These are phyloP conservation scores for Ariopsis seemanni DNA, from an alignment of 2,113 vertebrate genomes.

Conservation along the genomic window DNA sequence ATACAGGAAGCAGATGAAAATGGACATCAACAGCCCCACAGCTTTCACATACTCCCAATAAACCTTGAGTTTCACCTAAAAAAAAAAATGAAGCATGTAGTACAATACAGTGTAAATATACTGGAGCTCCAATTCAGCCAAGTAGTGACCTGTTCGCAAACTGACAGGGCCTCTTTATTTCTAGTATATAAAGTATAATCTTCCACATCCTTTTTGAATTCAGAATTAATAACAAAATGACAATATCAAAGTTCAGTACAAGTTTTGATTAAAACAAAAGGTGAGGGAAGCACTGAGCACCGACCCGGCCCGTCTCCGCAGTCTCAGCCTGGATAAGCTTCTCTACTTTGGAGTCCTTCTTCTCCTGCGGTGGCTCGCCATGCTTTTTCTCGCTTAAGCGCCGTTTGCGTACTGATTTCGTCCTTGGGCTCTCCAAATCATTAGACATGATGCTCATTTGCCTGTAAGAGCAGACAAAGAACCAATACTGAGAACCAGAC, in stretches of 20 bases:
- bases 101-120: background rate
- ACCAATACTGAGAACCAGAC: background rate
- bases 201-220: background rate
- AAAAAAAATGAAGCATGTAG: background rate
- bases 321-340: conserved; percentile 86
- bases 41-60: conserved; percentile 88
- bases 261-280: background rate
- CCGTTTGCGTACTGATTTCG: conserved; percentile 71
- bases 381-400: conserved; percentile 74
- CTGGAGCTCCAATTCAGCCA: too few species aligned
- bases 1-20: conserved; percentile 82
- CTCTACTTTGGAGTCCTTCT: conserved; percentile 61
- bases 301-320: conserved; percentile 80
- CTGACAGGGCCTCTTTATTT: background rate
- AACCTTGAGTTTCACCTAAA: conserved; percentile 85
- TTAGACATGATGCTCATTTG: conserved; percentile 87
- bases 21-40: conserved; percentile 71
- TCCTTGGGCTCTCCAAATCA: conserved; percentile 78
- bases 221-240: background rate
- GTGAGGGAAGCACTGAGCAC: conserved; percentile 20
- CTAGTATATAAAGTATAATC: background rate
- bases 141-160: background rate
- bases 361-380: conserved; percentile 63
- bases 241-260: background rate
- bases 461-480: conserved; percentile 62